Conservation (phyloP, 2,113 vertebrate genomes). For the Pelobates fuscus region DNA sequence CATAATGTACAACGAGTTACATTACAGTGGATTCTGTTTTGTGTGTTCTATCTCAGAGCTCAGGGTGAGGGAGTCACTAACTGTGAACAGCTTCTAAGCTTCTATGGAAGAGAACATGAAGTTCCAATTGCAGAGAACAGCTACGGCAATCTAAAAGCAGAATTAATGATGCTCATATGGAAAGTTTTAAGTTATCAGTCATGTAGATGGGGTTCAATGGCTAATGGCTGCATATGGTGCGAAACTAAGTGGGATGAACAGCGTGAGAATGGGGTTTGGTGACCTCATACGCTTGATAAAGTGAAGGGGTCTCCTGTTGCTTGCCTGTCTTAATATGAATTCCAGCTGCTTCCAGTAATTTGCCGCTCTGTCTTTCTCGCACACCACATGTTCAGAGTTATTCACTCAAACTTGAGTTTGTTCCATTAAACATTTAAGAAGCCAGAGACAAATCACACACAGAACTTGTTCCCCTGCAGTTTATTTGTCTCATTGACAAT, state of each 20-base stretch:
- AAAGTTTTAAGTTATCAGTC: constrained; percentile 49
- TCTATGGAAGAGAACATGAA: constrained; percentile 45
- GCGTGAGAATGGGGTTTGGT: constrained; percentile 7
- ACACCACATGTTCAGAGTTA: not conserved
- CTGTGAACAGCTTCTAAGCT: constrained; percentile 45
- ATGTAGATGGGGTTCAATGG: constrained; percentile 40
- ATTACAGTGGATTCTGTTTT: constrained; percentile 42
- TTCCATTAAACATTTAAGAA: not conserved
- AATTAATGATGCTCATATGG: constrained; percentile 58
- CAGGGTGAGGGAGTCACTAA: not conserved
- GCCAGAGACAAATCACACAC: not conserved
- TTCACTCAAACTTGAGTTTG: not conserved
- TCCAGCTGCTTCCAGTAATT: constrained; percentile 45
- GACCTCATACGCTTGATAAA: not conserved
- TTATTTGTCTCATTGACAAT: not conserved
- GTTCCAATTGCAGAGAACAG: constrained; percentile 49
- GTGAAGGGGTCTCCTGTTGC: constrained; percentile 41
- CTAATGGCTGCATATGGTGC: not conserved
- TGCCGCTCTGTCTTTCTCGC: not conserved
- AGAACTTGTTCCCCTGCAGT: not conserved
- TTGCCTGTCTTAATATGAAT: not conserved
- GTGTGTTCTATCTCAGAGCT: constrained; percentile 13
- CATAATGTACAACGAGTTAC: constrained; percentile 6
- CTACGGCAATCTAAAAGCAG: constrained; percentile 55
- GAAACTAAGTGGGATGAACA: constrained; percentile 18